Evolutionary conservation across 2,113 vertebrate species (phyloP), one percentile per base, ranked within the genome.

Genomic region (Polypterus bichir): DNA sequence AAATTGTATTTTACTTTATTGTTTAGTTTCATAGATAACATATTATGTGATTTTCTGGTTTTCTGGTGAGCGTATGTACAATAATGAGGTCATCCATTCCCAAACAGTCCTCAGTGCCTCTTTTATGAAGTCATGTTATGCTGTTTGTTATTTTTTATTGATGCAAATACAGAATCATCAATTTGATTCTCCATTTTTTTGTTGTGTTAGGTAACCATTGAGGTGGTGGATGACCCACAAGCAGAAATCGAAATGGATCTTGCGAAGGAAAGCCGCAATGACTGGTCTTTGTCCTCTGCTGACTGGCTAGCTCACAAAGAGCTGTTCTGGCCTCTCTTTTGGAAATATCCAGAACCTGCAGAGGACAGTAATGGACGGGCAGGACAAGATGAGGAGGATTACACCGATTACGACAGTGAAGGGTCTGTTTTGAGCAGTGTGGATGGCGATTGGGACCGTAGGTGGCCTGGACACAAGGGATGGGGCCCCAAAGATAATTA

Each of bases 261-360:
- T 9, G 66, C 86, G 68, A 87, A 87, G 8, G 85, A 92, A 57
- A 80, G 83, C 10, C 88, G 78, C 57, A 83, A 74, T 59, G 84
- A 81, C 63, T 90, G 87, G 92, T 82, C 89, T n/a, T 71, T 88
- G 47, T 71, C 66, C 0, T 75, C 85, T 8, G 79, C 89, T 4
- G 82, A 87, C 48, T 91, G 88, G 88, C 45, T 86, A 1, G 84
- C 89, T 1, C 76, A 87, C 70, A 90, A 88, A 70, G 87, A 91
- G 66, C 74, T 92, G 54, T 92, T 93, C 79, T 93, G 90, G 93
- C 90, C 92, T 0, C 86, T 94, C 59, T 92, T 94, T 73, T 92
- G 90, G 93, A 83, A 87, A 65, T 92, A 92, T 71, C 81, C 75
- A 0, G 88, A 90, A 48, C 79, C 78, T 0, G 3, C 87, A 2